Conservation (phyloP, 2,113 vertebrate genomes). For the Ictalurus furcatus region DNA sequence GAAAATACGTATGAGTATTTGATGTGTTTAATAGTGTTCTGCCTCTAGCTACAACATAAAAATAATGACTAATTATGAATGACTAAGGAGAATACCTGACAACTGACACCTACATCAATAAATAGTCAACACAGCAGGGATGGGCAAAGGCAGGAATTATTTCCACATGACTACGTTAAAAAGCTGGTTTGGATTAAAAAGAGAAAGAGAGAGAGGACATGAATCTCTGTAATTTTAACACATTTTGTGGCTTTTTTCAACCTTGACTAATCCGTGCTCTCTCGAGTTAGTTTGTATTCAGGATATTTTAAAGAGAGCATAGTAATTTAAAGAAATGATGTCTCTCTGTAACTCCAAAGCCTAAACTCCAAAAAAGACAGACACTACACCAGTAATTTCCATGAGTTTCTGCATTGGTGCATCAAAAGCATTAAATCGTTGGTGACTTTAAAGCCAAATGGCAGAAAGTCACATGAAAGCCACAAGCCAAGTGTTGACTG, state of each 20-base stretch:
- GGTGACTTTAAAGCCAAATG: conserved; percentile 10
- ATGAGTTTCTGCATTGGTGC: background rate
- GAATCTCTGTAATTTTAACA: background rate
- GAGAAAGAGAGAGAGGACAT: background rate
- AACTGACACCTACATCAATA: background rate
- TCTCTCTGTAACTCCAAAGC: background rate
- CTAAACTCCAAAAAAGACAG: background rate
- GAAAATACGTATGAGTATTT: background rate
- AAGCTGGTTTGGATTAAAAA: background rate
- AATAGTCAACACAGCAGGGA: background rate
- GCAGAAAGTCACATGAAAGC: conserved; percentile 1
- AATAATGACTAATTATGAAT: background rate
- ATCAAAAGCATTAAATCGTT: background rate
- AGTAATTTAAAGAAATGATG: background rate
- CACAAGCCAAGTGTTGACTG: conserved; percentile 19
- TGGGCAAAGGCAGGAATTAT: background rate
- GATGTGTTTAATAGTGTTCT: background rate
- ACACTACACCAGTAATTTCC: background rate
- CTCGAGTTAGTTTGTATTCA: background rate
- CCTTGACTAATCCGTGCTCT: background rate
- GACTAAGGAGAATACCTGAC: background rate
- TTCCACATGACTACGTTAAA: background rate
- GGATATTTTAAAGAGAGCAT: background rate
- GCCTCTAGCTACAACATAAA: background rate
- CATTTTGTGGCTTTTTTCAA: background rate